Evolutionary conservation across 1,140 invertebrate genomes (phyloP).

Genomic region (Drosophila dunni): DNA sequence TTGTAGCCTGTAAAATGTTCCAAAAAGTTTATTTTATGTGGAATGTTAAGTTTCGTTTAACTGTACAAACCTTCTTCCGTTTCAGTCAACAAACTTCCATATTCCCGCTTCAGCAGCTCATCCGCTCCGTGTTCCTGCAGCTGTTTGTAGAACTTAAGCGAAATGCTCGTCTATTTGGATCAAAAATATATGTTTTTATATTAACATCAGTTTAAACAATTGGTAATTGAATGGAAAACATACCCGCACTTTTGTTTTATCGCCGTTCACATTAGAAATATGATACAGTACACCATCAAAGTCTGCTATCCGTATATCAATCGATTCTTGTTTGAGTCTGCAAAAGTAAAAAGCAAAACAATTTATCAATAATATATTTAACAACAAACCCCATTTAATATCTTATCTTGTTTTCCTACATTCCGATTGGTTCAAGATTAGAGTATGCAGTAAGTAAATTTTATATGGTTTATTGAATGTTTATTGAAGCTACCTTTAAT

Average conservation of each 20-base stretch:
- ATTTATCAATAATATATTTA: conserved; percentile 17
- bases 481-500: neutral
- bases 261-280: conserved; percentile 97
- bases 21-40: neutral
- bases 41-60: neutral
- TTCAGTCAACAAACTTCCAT: conserved; percentile 92
- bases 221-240: conserved; percentile 82
- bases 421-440: conserved; percentile 21
- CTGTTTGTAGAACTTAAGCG: conserved; percentile 99
- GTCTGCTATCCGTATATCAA: conserved; percentile 97
- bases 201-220: neutral
- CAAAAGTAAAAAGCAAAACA: conserved; percentile 42
- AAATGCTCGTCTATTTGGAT: conserved; percentile 95
- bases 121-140: conserved; percentile 99
- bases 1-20: conserved; percentile 91
- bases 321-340: conserved; percentile 97
- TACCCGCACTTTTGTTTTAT: conserved; percentile 98
- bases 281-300: conserved; percentile 99
- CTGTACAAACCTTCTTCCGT: conserved; percentile 91
- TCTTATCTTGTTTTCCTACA: conserved; percentile 49
- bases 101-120: conserved; percentile 96
- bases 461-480: neutral
- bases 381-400: conserved; percentile 30
- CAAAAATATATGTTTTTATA: conserved; percentile 7
- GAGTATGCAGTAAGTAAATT: conserved; percentile 10